A percentile compares a stretch with the other conserved stretches of the same genome.
Evolutionary conservation across 2,113 vertebrate species (phyloP).

Genomic region (Bufo bufo): DNA sequence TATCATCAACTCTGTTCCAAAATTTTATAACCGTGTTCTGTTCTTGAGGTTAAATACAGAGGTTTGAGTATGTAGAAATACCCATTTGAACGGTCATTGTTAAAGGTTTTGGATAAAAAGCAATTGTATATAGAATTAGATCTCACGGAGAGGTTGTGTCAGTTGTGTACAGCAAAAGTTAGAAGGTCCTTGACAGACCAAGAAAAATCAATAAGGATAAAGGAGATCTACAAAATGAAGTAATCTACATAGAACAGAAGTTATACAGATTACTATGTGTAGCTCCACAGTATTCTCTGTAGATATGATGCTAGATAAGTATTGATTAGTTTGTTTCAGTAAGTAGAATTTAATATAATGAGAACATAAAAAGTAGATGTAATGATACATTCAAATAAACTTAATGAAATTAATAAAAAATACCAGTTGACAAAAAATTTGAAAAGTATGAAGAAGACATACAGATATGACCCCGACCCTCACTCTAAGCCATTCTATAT

Average conservation of each 20-base stretch:
- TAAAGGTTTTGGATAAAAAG: slow-evolving; percentile 36
- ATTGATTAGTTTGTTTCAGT: background rate
- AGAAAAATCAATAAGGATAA: slow-evolving; percentile 58
- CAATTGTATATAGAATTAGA: slow-evolving; percentile 41
- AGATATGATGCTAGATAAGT: background rate
- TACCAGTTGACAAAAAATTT: too few relatives aligned
- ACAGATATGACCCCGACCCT: too few relatives aligned
- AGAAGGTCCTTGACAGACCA: slow-evolving; percentile 55
- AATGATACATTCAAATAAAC: too few relatives aligned
- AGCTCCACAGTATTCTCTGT: background rate
- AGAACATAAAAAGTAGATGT: background rate
- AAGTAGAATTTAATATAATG: background rate
- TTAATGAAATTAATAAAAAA: too few relatives aligned
- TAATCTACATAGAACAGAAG: slow-evolving; percentile 59
- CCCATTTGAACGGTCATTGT: slow-evolving; percentile 33
- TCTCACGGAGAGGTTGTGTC: slow-evolving; percentile 13
- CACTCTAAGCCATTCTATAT: too few relatives aligned
- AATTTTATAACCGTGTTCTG: background rate
- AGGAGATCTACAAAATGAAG: background rate
- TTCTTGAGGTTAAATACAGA: background rate
- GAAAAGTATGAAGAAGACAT: too few relatives aligned
- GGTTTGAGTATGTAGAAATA: slow-evolving; percentile 8
- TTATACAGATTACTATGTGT: slow-evolving; percentile 56
- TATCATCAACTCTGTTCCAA: background rate
- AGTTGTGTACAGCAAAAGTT: slow-evolving; percentile 55